Conservation (phyloP, 2,888 invertebrate species). For the Pocota personata region DNA sequence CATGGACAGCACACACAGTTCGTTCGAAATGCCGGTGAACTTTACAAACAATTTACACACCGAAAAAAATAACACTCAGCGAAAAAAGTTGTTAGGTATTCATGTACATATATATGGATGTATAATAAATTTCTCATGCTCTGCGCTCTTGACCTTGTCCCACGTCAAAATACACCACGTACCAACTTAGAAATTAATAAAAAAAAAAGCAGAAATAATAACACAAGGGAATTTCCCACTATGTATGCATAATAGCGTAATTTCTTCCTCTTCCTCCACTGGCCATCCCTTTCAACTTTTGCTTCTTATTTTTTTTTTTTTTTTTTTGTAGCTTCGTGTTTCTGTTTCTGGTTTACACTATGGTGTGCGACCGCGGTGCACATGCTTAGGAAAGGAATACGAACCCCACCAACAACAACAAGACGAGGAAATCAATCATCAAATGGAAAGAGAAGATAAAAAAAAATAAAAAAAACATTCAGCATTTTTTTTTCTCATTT, state of each 20-base stretch:
- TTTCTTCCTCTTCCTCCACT: conserved; percentile 21
- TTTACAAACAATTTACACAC: conserved; percentile 40
- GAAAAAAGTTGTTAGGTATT: conserved; percentile 23
- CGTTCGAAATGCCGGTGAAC: conserved; percentile 54
- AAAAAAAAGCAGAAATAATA: conserved; percentile 49
- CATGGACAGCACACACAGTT: neutral
- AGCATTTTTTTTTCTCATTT: conserved; percentile 23
- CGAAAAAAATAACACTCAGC: conserved; percentile 8
- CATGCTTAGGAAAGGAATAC: conserved; percentile 2
- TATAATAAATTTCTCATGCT: conserved; percentile 57
- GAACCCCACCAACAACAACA: conserved; percentile 3
- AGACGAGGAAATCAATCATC: conserved; percentile 58
- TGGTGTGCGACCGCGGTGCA: neutral
- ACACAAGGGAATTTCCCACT: conserved; percentile 65
- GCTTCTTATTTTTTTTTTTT: neutral
- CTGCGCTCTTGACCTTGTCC: conserved; percentile 71
- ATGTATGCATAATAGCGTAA: conserved; percentile 61
- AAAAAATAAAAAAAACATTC: conserved; percentile 14
- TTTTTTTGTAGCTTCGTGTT: conserved; percentile 9
- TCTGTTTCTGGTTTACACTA: conserved; percentile 30
- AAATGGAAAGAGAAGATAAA: conserved; percentile 23
- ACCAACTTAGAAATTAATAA: conserved; percentile 70
- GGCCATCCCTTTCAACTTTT: neutral
- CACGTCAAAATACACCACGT: conserved; percentile 63
- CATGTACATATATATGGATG: too few species aligned